Evolutionary conservation across 2,888 invertebrate species (phyloP), one percentile per base, ranked within the genome.

Genomic region (Synergus itoensis): DNA sequence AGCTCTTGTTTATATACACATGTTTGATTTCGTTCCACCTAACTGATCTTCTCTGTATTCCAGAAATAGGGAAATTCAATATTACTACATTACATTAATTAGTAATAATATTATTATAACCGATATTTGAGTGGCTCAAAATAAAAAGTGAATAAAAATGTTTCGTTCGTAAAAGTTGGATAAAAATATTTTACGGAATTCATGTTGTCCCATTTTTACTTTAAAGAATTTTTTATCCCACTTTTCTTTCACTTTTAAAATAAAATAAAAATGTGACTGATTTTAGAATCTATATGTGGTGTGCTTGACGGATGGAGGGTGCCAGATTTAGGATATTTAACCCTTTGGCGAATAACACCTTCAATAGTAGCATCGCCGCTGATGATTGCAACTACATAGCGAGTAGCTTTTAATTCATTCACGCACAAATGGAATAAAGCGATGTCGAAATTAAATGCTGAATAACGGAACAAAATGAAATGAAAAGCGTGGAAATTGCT

Each of bases 401-500:
- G 69, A 69, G 69, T 69, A 69, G 48, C 45, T 48, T 69, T 69
- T 69, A 69, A 69, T 69, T 48, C 69, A 69, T 53, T 48, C 28
- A 69, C 69, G 36, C 69, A 69, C 69, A 69, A 69, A 69, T 48
- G 36, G 48, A 65, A 69, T 53, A 48, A 69, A 69, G 28, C 78
- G 81, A 77, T 76, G 65, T 77, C 62, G 75, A 64, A 79, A 77
- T 67, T 69, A 79, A 63, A 76, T 79, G 77, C 67, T 36, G 40
- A 43, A 75, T 77, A 78, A 69, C 21, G 63, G 65, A 79, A 81
- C 77, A 75, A 82, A 82, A 78, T 77, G 45, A 82, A 80, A 80
- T 65, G 77, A 81, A 80, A 79, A 65, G 76, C 77, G 79, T 78
- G 73, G 81, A 80, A 82, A 80, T 82, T 80, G 81, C 80, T 81